Conservation (phyloP, 2,888 invertebrate species). For the Anticlea derivata region DNA sequence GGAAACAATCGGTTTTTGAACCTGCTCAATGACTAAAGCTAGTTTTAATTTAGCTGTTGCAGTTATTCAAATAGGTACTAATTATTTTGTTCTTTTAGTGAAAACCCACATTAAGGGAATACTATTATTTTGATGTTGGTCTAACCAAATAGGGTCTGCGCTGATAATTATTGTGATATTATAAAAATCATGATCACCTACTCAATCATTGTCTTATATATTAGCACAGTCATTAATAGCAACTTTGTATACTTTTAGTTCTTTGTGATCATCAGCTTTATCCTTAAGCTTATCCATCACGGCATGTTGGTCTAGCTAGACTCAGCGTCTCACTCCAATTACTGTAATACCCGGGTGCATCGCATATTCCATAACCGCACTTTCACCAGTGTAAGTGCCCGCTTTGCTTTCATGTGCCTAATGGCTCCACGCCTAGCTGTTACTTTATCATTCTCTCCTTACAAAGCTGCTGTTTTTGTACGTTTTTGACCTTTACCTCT, state of each 20-base stretch:
- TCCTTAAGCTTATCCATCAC: constrained; percentile 33
- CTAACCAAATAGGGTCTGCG: no score
- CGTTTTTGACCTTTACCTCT: neutral
- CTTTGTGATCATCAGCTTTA: constrained; percentile 25
- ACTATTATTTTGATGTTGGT: no score
- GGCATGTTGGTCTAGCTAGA: constrained; percentile 42
- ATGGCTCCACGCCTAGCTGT: constrained; percentile 41
- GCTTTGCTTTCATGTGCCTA: constrained; percentile 65
- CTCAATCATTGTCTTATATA: no score
- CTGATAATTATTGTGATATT: no score
- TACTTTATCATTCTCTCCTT: constrained; percentile 24
- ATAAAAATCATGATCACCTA: no score
- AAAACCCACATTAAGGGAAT: no score
- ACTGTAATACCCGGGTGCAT: constrained; percentile 63
- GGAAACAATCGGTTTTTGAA: no score
- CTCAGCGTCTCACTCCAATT: constrained; percentile 69
- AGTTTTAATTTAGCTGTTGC: no score
- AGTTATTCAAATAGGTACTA: no score
- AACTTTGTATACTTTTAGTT: neutral
- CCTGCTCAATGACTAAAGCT: no score
- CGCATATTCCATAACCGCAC: constrained; percentile 67
- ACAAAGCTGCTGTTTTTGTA: neutral
- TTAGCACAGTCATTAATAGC: neutral
- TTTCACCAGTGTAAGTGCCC: constrained; percentile 62
- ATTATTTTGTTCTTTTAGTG: no score